Evolutionary conservation across 2,113 vertebrate species (phyloP).

Genomic region (Pachyramphus minor): DNA sequence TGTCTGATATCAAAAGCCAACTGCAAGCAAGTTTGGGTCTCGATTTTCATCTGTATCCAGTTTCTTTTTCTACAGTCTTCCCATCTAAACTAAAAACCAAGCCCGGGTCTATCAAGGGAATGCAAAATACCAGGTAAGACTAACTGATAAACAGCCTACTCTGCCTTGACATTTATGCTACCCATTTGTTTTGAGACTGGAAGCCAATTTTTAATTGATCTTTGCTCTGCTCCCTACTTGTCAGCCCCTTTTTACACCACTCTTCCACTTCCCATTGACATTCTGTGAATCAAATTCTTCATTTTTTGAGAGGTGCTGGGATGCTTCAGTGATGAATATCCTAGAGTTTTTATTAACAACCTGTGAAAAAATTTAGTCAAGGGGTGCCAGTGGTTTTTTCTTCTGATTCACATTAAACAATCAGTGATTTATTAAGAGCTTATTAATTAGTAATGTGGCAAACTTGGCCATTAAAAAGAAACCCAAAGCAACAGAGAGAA

Average conservation of each 20-base stretch:
- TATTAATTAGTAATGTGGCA: slow-evolving; percentile 22
- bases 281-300: background rate
- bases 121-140: background rate
- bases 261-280: background rate
- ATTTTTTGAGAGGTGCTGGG: background rate
- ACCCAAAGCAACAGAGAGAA: slow-evolving; percentile 7
- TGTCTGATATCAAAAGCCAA: background rate
- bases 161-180: background rate
- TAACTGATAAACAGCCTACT: background rate
- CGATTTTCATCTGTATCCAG: background rate
- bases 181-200: background rate
- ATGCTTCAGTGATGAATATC: background rate
- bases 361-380: background rate
- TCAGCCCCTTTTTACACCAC: background rate
- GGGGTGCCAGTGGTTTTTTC: background rate
- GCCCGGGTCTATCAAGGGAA: background rate
- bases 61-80: background rate
- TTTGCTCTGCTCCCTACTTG: background rate
- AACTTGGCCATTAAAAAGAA: slow-evolving; percentile 38
- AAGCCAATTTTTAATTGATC: background rate
- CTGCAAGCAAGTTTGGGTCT: background rate
- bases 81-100: background rate
- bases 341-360: background rate
- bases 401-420: slow-evolving; percentile 16
- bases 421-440: slow-evolving; percentile 31